Base-by-base conservation (phyloP, 2,888 invertebrate species). In the Acanthosoma haemorrhoidale region DNA sequence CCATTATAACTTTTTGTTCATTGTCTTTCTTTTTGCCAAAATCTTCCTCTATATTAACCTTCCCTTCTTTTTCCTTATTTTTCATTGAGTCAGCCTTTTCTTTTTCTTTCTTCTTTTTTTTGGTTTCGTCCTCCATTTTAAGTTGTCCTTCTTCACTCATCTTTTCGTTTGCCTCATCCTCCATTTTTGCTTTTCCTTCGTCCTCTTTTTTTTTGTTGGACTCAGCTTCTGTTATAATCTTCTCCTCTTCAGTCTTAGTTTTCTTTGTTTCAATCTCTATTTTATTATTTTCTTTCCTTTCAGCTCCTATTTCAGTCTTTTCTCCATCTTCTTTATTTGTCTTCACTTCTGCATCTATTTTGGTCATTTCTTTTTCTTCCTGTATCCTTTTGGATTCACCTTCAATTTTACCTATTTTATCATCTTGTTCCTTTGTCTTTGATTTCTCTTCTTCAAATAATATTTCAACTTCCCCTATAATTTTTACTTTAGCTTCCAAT, bases 21-120 rank as follows among this genome's bases (percentile, higher is more conserved):
- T 34, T 58, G 34, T 63, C 38, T 63, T 68, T 34, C 29, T 31
- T 41, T 16, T 41, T n/a, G n/a, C 4, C 8, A 39, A 1, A 2
- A 16, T 57, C 59, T 32, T 41, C 59, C 9, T 6, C 29, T 3
- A 15, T 58, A 15, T 15, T 2, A 9, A 9, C 8, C 15, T 31
- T 18, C 39, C 41, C 18, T 18, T 63, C 38, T 34, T 68, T 70
- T 63, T 58, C 57, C 59, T 67, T 43, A 39, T 31, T 21, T 32
- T 58, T 8, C 39, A 31, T 39, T 58, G 66, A 18, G 51, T 57
- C 16, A 13, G 57, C 57, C 43, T 66, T 32, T 43, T n/a, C 36
- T 29, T 60, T 25, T 31, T 25, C 25, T 16, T 18, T 25, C 11
- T 43, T 34, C 41, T 8, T 11, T 13, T 29, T 11, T 31, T 38